phyloP scores from a whole-genome alignment of 2,888 invertebrate species.

The Myopa tessellatipennis region DNA sequence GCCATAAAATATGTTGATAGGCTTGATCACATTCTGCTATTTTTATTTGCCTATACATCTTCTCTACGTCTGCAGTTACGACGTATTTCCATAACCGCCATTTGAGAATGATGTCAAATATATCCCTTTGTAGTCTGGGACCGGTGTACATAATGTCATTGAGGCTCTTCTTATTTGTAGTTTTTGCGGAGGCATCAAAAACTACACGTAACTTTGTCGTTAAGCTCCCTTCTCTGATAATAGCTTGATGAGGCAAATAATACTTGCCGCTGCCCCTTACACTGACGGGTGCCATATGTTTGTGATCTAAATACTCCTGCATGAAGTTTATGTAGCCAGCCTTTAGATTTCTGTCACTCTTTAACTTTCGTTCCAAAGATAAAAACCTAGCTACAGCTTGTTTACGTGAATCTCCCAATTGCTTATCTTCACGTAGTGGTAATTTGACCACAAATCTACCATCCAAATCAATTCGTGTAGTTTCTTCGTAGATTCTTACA shows the following conservation, averaged over 20 bases:
- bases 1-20: conserved; percentile 25
- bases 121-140: conserved; percentile 8
- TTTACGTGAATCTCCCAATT: conserved; percentile 1
- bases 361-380: not conserved
- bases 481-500: not conserved
- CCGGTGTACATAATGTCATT: conserved; percentile 7
- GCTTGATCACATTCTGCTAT: conserved; percentile 3
- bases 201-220: conserved; percentile 5
- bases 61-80: conserved; percentile 12
- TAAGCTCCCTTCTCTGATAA: not conserved
- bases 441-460: not conserved
- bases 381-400: not conserved
- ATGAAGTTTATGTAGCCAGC: not conserved
- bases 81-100: conserved; percentile 9
- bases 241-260: conserved; percentile 7
- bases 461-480: not conserved
- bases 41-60: conserved; percentile 23
- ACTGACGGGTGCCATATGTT: not conserved
- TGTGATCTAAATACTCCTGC: not conserved
- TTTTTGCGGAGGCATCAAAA: conserved; percentile 17
- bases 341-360: not conserved
- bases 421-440: not conserved
- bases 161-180: not conserved
- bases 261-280: conserved; percentile 1
- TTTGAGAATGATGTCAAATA: conserved; percentile 5